Evolutionary conservation across 2,797 vertebrate species (phyloP).

Genomic region (Rhinogobio ventralis): DNA sequence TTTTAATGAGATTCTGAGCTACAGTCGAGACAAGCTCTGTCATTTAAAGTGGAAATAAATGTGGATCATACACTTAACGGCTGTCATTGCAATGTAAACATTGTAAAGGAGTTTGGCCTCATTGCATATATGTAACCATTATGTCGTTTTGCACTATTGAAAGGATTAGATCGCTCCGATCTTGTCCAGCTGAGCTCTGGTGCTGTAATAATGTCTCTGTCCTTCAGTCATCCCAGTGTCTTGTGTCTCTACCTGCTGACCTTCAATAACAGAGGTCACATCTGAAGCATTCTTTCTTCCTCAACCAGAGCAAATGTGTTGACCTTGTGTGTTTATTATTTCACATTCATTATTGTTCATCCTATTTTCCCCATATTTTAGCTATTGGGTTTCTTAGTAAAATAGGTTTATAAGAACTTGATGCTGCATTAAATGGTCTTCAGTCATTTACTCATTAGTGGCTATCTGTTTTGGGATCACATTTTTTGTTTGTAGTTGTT

Average conservation of each 20-base stretch:
- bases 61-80: neutral
- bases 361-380: neutral
- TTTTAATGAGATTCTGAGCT: neutral
- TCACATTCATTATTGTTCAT: neutral
- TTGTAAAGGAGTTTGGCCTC: constrained; percentile 4
- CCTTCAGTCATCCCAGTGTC: constrained; percentile 10
- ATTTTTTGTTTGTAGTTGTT: neutral
- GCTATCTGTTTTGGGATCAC: neutral
- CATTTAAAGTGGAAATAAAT: constrained; percentile 3
- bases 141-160: neutral
- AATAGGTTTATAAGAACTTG: neutral
- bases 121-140: neutral
- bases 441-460: neutral
- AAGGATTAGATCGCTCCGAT: neutral
- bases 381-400: neutral
- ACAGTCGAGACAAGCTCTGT: neutral
- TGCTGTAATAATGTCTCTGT: constrained; percentile 19
- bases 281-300: neutral
- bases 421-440: neutral
- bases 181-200: constrained; percentile 22
- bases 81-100: constrained; percentile 9
- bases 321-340: constrained; percentile 32
- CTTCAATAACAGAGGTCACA: constrained; percentile 18
- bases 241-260: constrained; percentile 33
- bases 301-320: constrained; percentile 2